Evolutionary conservation across 2,888 invertebrate species (phyloP), one percentile per base, ranked within the genome.

Genomic region (Marronus borbonicus): DNA sequence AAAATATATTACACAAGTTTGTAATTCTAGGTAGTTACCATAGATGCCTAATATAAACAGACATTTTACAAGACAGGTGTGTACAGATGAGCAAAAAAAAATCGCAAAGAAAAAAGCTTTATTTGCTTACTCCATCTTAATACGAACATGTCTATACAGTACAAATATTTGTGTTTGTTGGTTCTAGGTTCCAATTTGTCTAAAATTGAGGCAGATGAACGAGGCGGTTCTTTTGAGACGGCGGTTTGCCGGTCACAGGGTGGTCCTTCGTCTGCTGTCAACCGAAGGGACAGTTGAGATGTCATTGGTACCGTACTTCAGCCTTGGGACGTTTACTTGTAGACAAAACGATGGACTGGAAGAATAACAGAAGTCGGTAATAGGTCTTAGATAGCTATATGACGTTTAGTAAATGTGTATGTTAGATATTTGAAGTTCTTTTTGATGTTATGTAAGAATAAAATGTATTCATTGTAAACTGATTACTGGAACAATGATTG

Each of bases 211-310:
- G 76, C 75, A 77, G 77, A 77, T 78, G 74, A 65, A 77, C 70
- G 65, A 62, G 76, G 77, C 79, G 79, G 75, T 68, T 28, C 70
- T 55, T 79, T 75, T 58, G 75, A 77, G 75, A 72, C 64, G 68
- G 58, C 68, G 77, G 76, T 76, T 68, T 60, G 68, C 52, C 66
- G 58, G 65, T 76, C 76, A 72, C 80, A 78, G 82, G 82, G 83
- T 83, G 83, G 83, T 83, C 83, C 81, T 81, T 80, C 80, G 81
- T 83, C 81, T 83, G 77, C 79, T 83, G 83, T 83, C 82, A 80
- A 70, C 64, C 76, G 69, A 44, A 76, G 79, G 79, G 81, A 81
- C 82, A 81, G 82, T 82, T 82, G 83, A 82, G 81, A 82, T 82
- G 84, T 84, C 83, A 81, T 74, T 69, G 76, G 76, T 70, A 76